Base-by-base conservation (phyloP, 2,888 invertebrate genomes). In the Cataglyphis albicans region DNA sequence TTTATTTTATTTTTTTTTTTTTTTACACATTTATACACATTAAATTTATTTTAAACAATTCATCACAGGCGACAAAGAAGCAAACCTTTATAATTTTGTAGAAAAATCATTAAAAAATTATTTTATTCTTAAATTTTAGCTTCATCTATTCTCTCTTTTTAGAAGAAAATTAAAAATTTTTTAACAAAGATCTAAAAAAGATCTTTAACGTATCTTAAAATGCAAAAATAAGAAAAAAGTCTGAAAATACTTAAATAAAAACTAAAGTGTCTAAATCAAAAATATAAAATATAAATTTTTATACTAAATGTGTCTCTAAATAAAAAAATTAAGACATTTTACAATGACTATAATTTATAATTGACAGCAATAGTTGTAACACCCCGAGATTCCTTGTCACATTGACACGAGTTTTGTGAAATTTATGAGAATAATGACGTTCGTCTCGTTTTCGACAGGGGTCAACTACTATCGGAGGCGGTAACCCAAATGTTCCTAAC, bases 401-500 rank as follows among this genome's bases (percentile, higher is more conserved):
- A 83, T 21, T 67, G 41, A 80, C 1, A 32, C 7, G 41, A 4
- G 6, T 75, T 25, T 59, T 29, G 4, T 29, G 29, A 67, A 61
- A 55, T 59, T 44, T 32, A 21, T 12, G 7, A 57, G 7, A 61
- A 5, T 65, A 35, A 75, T 64, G 15, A 29, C 61, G 29, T 65
- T 55, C 5, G n/a, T 82, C 52, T 65, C 21, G 81, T 57, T 76
- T 61, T 70, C 86, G 85, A 15, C 83, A 94, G 94, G 83, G 96
- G 96, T n/a, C 96, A 97, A 87, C 94, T 97, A 67, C 93, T 97
- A 82, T 96, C 96, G 3, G 97, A 97, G 93, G 97, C 97, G 0
- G 93, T 97, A 67, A 96, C 96, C 4, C 97, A 97, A 93, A 96
- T 97, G 82, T 96, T 96, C 70, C 96, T 97, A 85, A 97, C 97